Evolutionary conservation across 2,888 invertebrate species (phyloP), one percentile per base, ranked within the genome.

Genomic region (Fragum fragum): DNA sequence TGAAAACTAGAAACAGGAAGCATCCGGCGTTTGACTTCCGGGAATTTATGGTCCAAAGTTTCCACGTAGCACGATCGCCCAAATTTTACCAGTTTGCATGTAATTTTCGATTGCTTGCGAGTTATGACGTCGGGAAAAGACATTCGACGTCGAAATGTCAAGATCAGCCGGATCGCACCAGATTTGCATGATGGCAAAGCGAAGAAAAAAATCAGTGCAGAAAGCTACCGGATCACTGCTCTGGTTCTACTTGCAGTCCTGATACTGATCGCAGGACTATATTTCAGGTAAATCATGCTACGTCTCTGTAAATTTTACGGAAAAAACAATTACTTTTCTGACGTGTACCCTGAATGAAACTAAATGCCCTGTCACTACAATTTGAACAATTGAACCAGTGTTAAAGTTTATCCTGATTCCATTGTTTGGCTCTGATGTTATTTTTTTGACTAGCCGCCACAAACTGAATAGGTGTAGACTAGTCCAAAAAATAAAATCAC

Each of bases 91-190:
- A 23, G 39, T 16, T 9, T 42, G 47, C 26, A 66, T 14, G 39
- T 23, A n/a, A 42, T 36, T 21, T 36, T 16, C 9, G 6, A 23
- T 11, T 14, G 32, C 14, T 36, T 66, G 66, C 66, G 42, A 18
- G 32, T 9, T 7, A 79, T 79, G 73, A 73, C 73, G 39, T n/a
- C 68, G 18, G 26, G 55, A 29, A 78, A 72, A 47, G 71, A 74
- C 11, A 36, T 81, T 23, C 61, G 81, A 29, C 84, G 73, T 1
- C 66, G 84, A 70, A 84, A 84, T 76, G 84, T 84, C 11, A 83
- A 80, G 42, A 78, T 69, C 26, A 80, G 47, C 36, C 52, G 80
- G 36, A 72, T 72, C 74, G 75, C 75, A n/a, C 76, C 80, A 21
- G 69, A 72, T 57, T 23, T 83, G n/a, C n/a, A 23, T 1, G 75